Percentiles rank a stretch among this genome's conserved stretches.
Evolutionary conservation across 2,888 invertebrate genomes (phyloP).

Genomic region (Aporophyla lueneburgensis): DNA sequence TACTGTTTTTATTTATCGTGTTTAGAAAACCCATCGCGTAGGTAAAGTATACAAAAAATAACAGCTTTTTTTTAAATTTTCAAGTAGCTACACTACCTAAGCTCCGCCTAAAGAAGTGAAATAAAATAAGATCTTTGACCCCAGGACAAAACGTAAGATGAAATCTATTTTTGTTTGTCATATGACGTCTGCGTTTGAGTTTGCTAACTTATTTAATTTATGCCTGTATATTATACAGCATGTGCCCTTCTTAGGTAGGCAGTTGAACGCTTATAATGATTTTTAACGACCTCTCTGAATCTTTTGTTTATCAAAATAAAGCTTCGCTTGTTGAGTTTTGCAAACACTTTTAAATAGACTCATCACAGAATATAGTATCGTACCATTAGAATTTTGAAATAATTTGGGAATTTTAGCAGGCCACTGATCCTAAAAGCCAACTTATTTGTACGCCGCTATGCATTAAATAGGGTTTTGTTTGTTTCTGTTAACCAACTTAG

Average conservation of each 20-base stretch:
- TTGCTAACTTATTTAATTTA: too few relatives aligned
- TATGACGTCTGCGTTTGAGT: too few relatives aligned
- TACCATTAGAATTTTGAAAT: not conserved
- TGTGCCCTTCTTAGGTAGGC: not conserved
- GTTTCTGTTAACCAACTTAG: not conserved
- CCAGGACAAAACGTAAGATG: too few relatives aligned
- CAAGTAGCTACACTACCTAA: too few relatives aligned
- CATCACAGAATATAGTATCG: not conserved
- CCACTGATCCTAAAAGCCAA: not conserved
- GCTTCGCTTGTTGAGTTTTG: not conserved
- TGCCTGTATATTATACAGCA: not conserved
- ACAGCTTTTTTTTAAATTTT: too few relatives aligned
- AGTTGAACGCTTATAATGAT: not conserved
- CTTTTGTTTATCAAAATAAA: not conserved
- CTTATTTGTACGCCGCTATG: not conserved
- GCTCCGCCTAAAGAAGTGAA: too few relatives aligned
- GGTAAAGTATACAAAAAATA: too few relatives aligned
- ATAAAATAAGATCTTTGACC: too few relatives aligned
- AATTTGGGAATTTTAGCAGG: not conserved
- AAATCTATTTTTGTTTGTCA: too few relatives aligned
- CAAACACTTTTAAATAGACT: not conserved
- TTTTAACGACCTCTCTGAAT: not conserved
- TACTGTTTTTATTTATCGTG: too few relatives aligned
- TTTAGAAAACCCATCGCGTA: too few relatives aligned
- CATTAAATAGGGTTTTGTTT: conserved; percentile 2